These are phyloP conservation scores for Caenorhabditis japonica DNA, from an alignment of 2,888 invertebrate genomes.

Conservation along the genomic window DNA sequence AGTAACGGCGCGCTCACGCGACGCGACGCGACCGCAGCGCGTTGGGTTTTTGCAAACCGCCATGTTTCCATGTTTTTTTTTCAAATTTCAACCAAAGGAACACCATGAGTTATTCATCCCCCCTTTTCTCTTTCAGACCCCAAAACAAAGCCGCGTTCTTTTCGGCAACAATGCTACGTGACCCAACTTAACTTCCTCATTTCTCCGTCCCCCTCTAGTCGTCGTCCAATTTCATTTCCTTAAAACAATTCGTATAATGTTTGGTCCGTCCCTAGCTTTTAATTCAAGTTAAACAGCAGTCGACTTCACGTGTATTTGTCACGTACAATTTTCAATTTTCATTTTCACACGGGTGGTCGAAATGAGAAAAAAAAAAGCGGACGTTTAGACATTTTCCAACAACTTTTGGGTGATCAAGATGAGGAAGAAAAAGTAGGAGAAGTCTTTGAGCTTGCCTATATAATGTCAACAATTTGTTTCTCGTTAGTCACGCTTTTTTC, in stretches of 20 bases:
- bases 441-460: too few relatives aligned
- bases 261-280: not conserved
- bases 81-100: too few relatives aligned
- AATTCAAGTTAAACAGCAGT: not conserved
- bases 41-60: too few relatives aligned
- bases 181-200: not conserved
- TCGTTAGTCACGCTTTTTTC: slow-evolving; percentile 1
- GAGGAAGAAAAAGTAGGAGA: not conserved
- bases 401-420: too few relatives aligned
- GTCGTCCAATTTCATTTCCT: slow-evolving; percentile 8
- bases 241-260: not conserved
- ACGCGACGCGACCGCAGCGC: too few relatives aligned
- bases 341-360: slow-evolving; percentile 6
- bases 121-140: too few relatives aligned
- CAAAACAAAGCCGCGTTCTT: too few relatives aligned
- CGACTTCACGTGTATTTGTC: not conserved
- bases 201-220: slow-evolving; percentile 11
- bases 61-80: too few relatives aligned
- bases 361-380: slow-evolving; percentile 5
- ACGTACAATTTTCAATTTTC: not conserved
- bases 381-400: too few relatives aligned
- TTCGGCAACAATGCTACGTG: too few relatives aligned
- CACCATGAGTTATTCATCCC: too few relatives aligned
- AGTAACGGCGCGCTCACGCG: too few relatives aligned
- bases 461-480: slow-evolving; percentile 10